Evolutionary conservation across 2,113 vertebrate genomes (phyloP).

Genomic region (Phrynosoma blainvillii): DNA sequence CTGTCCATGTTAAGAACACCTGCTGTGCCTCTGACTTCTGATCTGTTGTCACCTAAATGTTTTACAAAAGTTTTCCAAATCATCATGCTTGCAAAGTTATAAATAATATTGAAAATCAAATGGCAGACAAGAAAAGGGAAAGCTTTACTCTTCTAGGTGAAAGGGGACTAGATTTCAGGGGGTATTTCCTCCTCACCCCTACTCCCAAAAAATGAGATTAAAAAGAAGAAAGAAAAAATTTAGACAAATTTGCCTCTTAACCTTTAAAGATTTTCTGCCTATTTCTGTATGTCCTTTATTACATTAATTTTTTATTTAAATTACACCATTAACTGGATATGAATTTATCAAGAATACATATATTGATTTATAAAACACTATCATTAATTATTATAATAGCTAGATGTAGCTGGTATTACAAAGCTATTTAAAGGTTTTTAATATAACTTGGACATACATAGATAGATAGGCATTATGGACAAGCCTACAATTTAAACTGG

Average conservation of each 20-base stretch:
- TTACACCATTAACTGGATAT: slow-evolving; percentile 88
- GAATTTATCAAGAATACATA: slow-evolving; percentile 95
- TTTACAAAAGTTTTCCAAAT: slow-evolving; percentile 21
- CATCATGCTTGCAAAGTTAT: slow-evolving; percentile 34
- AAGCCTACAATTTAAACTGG: slow-evolving; percentile 93
- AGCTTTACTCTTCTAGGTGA: slow-evolving; percentile 41
- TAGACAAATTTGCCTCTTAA: slow-evolving; percentile 84
- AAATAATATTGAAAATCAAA: slow-evolving; percentile 36
- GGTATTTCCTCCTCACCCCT: slow-evolving; percentile 54
- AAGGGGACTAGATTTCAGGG: slow-evolving; percentile 67
- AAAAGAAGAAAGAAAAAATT: slow-evolving; percentile 66
- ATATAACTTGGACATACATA: slow-evolving; percentile 91
- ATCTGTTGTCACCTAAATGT: slow-evolving; percentile 38
- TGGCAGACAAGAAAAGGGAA: slow-evolving; percentile 49
- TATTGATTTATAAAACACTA: slow-evolving; percentile 94
- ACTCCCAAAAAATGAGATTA: slow-evolving; percentile 50
- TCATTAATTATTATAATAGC: slow-evolving; percentile 98
- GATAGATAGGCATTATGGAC: slow-evolving; percentile 94
- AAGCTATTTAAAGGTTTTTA: slow-evolving; percentile 97
- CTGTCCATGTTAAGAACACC: slow-evolving; percentile 32
- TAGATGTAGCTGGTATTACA: slow-evolving; percentile 92
- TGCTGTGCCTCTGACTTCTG: slow-evolving; percentile 46
- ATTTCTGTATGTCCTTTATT: slow-evolving; percentile 81
- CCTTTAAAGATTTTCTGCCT: slow-evolving; percentile 85
- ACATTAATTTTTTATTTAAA: slow-evolving; percentile 94